These are phyloP conservation scores for Odontocolon sp. DNA, from an alignment of 2,888 invertebrate species.

Conservation along the genomic window DNA sequence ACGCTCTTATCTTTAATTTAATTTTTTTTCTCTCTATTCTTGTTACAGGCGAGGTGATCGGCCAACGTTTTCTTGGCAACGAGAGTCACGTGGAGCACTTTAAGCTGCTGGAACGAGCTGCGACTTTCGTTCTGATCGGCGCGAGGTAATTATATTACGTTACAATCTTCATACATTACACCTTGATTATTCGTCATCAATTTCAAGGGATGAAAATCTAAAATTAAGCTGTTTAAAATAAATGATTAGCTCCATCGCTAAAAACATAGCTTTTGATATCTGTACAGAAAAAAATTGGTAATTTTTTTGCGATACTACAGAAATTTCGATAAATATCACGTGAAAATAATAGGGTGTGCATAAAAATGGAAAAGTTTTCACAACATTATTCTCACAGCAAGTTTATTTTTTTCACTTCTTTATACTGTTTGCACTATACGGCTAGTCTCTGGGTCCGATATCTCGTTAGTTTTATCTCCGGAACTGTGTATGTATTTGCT, in stretches of 20 bases:
- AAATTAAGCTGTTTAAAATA: too few relatives aligned
- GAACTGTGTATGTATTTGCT: slow-evolving; percentile 3
- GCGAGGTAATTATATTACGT: slow-evolving; percentile 87
- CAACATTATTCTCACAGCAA: neutral
- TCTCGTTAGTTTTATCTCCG: slow-evolving; percentile 45
- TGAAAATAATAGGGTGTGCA: too few relatives aligned
- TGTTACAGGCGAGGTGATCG: slow-evolving; percentile 87
- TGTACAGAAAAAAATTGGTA: too few relatives aligned
- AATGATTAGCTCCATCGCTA: too few relatives aligned
- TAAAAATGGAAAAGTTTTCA: too few relatives aligned
- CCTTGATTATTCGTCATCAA: too few relatives aligned
- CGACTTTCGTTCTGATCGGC: slow-evolving; percentile 92
- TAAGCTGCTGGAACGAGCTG: slow-evolving; percentile 93
- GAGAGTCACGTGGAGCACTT: slow-evolving; percentile 92
- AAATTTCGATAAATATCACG: too few relatives aligned
- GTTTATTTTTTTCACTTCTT: neutral
- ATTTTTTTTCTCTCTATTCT: slow-evolving; percentile 52
- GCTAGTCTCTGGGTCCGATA: slow-evolving; percentile 22
- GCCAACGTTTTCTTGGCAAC: slow-evolving; percentile 90
- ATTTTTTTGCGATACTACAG: too few relatives aligned
- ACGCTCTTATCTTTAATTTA: slow-evolving; percentile 29
- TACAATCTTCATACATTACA: too few relatives aligned
- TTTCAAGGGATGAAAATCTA: too few relatives aligned
- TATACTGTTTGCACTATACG: too few relatives aligned
- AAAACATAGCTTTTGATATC: too few relatives aligned